phyloP scores from a whole-genome alignment of 2,113 vertebrate species.

The Orycteropus afer region DNA sequence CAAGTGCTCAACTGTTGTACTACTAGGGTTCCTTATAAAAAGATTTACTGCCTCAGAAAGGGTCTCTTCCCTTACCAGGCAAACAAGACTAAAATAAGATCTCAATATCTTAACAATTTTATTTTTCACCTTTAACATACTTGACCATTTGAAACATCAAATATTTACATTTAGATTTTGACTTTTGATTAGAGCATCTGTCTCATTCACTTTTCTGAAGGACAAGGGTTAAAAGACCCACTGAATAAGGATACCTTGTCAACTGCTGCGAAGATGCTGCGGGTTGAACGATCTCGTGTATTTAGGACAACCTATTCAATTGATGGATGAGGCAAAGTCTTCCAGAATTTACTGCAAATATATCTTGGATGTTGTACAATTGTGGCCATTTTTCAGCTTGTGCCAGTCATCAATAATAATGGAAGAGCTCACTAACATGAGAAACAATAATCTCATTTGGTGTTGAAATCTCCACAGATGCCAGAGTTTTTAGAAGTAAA shows the following conservation, averaged over 20 bases:
- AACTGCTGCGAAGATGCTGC: constrained; percentile 64
- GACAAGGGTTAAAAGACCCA: constrained; percentile 67
- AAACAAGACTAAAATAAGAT: not conserved
- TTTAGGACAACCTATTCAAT: constrained; percentile 79
- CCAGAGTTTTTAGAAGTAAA: not conserved
- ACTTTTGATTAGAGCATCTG: constrained; percentile 8
- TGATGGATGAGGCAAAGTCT: constrained; percentile 80
- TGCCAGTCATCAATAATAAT: constrained; percentile 60
- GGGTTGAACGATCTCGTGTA: constrained; percentile 67
- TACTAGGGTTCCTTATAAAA: not conserved
- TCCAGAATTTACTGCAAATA: constrained; percentile 74
- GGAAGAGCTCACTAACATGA: constrained; percentile 53
- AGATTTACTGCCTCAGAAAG: not conserved
- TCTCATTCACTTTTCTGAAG: constrained; percentile 70
- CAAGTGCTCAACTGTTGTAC: not conserved
- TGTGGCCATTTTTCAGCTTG: constrained; percentile 68
- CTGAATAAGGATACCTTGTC: constrained; percentile 71
- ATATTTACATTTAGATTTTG: constrained; percentile 33
- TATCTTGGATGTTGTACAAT: not conserved
- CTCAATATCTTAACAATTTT: not conserved
- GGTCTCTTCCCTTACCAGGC: not conserved
- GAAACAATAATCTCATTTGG: constrained; percentile 53
- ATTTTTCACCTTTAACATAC: constrained; percentile 15
- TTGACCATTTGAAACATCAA: constrained; percentile 13
- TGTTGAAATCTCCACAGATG: not conserved